Percentiles rank a stretch among this genome's conserved stretches.
Conservation (phyloP, 2,888 invertebrate species). For the Drosophila mulleri region DNA sequence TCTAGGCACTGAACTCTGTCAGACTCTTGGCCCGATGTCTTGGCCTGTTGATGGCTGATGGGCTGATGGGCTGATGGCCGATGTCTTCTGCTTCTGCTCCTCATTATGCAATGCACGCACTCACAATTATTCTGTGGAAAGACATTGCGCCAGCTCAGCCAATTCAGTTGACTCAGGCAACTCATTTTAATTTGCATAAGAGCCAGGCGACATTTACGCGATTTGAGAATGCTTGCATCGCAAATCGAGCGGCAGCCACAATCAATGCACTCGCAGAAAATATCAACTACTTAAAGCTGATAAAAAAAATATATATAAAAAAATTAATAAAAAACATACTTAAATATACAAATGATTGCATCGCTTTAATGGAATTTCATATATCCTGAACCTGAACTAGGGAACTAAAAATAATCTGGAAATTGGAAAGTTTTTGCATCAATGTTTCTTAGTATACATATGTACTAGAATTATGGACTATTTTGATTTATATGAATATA, state of each 20-base stretch:
- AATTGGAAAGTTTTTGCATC: too few species aligned
- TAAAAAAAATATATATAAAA: too few species aligned
- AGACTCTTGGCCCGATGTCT: conserved; percentile 20
- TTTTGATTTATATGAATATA: too few species aligned
- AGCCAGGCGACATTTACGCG: conserved; percentile 53
- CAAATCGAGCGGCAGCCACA: conserved; percentile 22
- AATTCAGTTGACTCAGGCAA: conserved; percentile 47
- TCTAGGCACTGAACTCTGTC: conserved; percentile 54
- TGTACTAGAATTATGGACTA: too few species aligned
- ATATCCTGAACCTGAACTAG: too few species aligned
- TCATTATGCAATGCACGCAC: conserved; percentile 81
- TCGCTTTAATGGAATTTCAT: too few species aligned
- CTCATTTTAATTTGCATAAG: conserved; percentile 77
- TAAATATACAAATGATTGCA: too few species aligned
- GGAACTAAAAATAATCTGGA: too few species aligned
- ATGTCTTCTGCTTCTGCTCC: conserved; percentile 11
- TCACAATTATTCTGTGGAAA: conserved; percentile 81
- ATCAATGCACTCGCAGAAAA: conserved; percentile 7
- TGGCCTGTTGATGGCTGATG: conserved; percentile 26
- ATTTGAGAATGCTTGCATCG: conserved; percentile 31
- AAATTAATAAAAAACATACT: too few species aligned
- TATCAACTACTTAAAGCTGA: neutral
- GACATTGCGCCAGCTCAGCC: conserved; percentile 62
- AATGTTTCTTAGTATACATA: too few species aligned
- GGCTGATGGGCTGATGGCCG: conserved; percentile 16